phyloP scores from a whole-genome alignment of 2,797 vertebrate genomes.

The Labroides dimidiatus region DNA sequence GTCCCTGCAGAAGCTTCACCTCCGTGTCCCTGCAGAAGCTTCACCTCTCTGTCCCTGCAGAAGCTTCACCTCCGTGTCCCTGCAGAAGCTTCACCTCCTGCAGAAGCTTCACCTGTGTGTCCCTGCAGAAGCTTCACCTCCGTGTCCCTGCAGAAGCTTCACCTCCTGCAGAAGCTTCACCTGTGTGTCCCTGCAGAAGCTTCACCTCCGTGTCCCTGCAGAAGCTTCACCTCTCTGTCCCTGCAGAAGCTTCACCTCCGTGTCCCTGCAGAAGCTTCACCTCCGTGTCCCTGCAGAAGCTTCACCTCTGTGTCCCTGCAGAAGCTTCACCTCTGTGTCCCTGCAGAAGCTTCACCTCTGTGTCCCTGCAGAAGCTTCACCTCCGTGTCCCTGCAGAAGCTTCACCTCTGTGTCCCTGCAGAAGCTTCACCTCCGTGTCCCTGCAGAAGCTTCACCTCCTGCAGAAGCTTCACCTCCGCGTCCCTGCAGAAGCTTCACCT shows the following conservation, averaged over 20 bases:
- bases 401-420: too few relatives aligned
- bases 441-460: constrained; percentile 43
- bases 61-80: constrained; percentile 35
- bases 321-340: constrained; percentile 30
- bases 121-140: constrained; percentile 40
- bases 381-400: constrained; percentile 38
- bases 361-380: constrained; percentile 30
- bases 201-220: too few relatives aligned
- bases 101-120: constrained; percentile 32
- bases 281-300: constrained; percentile 38
- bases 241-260: too few relatives aligned
- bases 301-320: too few relatives aligned
- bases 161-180: constrained; percentile 30
- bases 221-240: constrained; percentile 30
- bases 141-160: constrained; percentile 42
- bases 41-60: constrained; percentile 28
- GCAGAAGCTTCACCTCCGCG: constrained; percentile 30
- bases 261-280: constrained; percentile 30
- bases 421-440: constrained; percentile 30
- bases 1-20: constrained; percentile 46
- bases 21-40: constrained; percentile 34
- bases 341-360: too few relatives aligned
- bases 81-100: constrained; percentile 44
- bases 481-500: constrained; percentile 48
- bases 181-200: constrained; percentile 38